Base-by-base conservation (phyloP, 2,888 invertebrate species). In the Vandiemenella viatica region DNA sequence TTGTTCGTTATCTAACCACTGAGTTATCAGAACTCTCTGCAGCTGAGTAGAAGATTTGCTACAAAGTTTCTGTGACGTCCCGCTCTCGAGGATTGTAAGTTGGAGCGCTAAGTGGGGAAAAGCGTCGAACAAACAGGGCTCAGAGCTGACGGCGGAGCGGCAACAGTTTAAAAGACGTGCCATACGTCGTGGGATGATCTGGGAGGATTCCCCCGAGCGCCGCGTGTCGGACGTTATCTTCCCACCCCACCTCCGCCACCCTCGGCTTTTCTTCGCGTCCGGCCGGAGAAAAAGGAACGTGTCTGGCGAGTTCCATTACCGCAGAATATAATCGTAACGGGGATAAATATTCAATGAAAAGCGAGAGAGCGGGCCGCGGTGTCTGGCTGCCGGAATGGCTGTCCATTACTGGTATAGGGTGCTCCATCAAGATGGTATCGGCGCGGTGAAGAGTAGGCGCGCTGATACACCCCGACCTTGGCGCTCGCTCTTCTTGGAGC, bases 271-370 rank as follows among this genome's bases (percentile, higher is more conserved):
- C 5, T n/a, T 32, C 32, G 10, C n/a, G 32, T 32, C n/a, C n/a
- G n/a, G 32, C 4, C 32, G 32, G n/a, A 32, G 32, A 32, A 32
- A n/a, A 32, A 32, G 32, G n/a, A 32, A 32, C 32, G 32, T 32
- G 32, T 32, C n/a, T n/a, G 32, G 32, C n/a, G 32, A n/a, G 32
- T 32, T 32, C 32, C 32, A 32, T 32, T 32, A 32, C 32, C n/a
- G 44, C 26, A 26, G 20, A 37, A 15, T 44, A 38, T 49, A 48
- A 49, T 49, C 44, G 44, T 38, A 44, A 18, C 40, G 20, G 40
- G 50, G 46, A 50, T 50, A 50, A 50, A 50, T 50, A 50, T 50
- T 50, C 50, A 50, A 50, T 50, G 50, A 50, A 46, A 50, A 32
- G 32, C 32, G 32, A 2, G 2, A n/a, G 3, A 32, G 32, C 13